Evolutionary conservation across 2,113 vertebrate genomes (phyloP).

Genomic region (Epinephelus moara): DNA sequence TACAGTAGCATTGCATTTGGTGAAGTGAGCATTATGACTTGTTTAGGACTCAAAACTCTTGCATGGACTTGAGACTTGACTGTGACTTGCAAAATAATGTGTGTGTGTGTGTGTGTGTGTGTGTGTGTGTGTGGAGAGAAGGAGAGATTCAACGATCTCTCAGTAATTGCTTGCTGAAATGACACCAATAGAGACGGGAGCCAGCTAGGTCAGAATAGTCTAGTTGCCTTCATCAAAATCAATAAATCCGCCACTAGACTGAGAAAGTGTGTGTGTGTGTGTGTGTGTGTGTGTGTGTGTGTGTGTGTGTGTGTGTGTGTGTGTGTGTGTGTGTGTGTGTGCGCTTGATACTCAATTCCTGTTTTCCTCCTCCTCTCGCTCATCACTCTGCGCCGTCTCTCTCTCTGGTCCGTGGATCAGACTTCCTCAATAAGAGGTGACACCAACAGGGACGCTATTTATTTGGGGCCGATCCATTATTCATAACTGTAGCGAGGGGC

Average conservation of each 20-base stretch:
- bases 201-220: constrained; percentile 49
- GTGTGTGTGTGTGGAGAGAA: constrained; percentile 21
- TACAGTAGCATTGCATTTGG: too few relatives aligned
- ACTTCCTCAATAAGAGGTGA: constrained; percentile 67
- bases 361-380: constrained; percentile 28
- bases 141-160: constrained; percentile 42
- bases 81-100: not conserved
- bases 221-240: constrained; percentile 75
- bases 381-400: not conserved
- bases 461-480: constrained; percentile 69
- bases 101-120: constrained; percentile 19
- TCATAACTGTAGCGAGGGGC: constrained; percentile 50
- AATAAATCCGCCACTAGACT: constrained; percentile 69
- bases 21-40: too few relatives aligned
- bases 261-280: constrained; percentile 14
- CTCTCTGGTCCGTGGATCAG: constrained; percentile 43
- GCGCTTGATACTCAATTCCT: constrained; percentile 33
- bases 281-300: constrained; percentile 14
- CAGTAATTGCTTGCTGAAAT: constrained; percentile 70
- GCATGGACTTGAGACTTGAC: too few relatives aligned
- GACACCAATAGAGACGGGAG: constrained; percentile 68
- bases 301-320: constrained; percentile 6
- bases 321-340: too few relatives aligned
- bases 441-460: constrained; percentile 65
- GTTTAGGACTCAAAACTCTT: too few relatives aligned